Conservation (phyloP, 64 coral and sea anemone species). For the Pachyseris speciosa region DNA sequence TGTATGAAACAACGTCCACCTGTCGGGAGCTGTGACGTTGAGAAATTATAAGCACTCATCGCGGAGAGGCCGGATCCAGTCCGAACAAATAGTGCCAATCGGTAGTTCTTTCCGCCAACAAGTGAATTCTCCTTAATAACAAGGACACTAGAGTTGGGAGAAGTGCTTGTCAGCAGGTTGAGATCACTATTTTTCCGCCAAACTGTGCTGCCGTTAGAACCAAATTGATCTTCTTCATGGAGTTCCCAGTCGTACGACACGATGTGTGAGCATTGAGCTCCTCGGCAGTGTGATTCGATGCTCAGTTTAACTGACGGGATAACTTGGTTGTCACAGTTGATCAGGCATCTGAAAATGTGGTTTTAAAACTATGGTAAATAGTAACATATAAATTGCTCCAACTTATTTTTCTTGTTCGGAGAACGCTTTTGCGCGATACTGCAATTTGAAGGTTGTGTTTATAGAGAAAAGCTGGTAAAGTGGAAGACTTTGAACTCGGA, state of each 20-base stretch:
- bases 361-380: too few species aligned
- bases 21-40: background rate
- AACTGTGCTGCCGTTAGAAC: background rate
- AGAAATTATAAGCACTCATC: background rate
- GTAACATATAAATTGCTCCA: too few species aligned
- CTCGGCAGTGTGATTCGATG: background rate
- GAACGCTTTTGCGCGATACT: too few species aligned
- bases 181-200: background rate
- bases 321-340: background rate
- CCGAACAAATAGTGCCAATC: background rate
- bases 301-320: background rate
- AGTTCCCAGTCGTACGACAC: background rate
- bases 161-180: background rate
- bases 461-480: too few species aligned
- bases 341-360: background rate
- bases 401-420: too few species aligned
- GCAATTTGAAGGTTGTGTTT: too few species aligned
- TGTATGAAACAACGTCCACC: background rate
- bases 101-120: background rate
- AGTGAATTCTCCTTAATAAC: background rate
- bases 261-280: background rate
- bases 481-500: too few species aligned
- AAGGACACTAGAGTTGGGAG: background rate
- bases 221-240: background rate
- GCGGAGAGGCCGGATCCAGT: background rate